phyloP scores from a whole-genome alignment of 2,888 invertebrate genomes.

The Drosophila phalerata region DNA sequence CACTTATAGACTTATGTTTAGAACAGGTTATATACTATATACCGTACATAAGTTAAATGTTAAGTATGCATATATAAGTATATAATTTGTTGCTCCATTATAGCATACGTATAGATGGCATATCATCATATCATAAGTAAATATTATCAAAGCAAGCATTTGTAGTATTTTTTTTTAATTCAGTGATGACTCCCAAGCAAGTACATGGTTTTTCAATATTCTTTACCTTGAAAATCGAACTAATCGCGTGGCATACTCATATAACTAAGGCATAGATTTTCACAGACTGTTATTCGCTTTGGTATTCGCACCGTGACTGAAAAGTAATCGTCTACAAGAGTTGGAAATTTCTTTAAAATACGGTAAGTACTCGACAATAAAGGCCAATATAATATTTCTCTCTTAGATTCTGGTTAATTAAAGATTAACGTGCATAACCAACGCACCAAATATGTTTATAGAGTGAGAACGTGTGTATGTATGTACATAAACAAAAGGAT shows the following conservation, averaged over 20 bases:
- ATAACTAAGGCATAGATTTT: constrained; percentile 80
- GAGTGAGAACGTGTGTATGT: background rate
- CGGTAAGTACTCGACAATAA: constrained; percentile 23
- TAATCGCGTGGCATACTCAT: constrained; percentile 57
- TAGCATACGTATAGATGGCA: constrained; percentile 49
- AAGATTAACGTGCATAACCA: constrained; percentile 41
- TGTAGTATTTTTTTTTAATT: constrained; percentile 25
- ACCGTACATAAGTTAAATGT: constrained; percentile 13
- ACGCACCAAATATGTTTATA: constrained; percentile 28
- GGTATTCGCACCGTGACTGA: constrained; percentile 82
- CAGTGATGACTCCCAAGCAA: constrained; percentile 69
- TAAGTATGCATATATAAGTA: constrained; percentile 32
- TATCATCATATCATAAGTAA: constrained; percentile 30
- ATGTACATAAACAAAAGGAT: background rate
- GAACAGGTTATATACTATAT: constrained; percentile 14
- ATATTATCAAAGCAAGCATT: constrained; percentile 61
- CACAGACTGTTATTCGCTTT: constrained; percentile 83
- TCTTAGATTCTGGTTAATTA: constrained; percentile 24
- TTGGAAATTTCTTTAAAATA: constrained; percentile 43
- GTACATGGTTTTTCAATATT: constrained; percentile 59
- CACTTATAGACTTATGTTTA: constrained; percentile 8
- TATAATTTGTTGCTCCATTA: constrained; percentile 25
- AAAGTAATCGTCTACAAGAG: constrained; percentile 77
- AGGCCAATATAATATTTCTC: constrained; percentile 1
- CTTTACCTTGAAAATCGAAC: constrained; percentile 55